phyloP scores from a whole-genome alignment of 2,888 invertebrate genomes.

The Acrobeloides nanus region DNA sequence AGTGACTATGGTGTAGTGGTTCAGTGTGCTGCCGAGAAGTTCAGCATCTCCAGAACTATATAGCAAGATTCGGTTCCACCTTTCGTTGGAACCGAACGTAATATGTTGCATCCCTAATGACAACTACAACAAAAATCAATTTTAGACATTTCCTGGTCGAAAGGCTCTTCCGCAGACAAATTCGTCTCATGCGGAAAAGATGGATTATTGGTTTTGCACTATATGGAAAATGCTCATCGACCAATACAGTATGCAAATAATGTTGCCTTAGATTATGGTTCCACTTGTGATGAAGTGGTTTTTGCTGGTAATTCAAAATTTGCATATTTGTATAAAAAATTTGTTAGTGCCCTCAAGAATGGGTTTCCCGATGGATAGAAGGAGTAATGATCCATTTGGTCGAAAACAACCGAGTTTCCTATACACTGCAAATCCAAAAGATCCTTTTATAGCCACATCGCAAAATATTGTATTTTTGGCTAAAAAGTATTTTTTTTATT shows the following conservation, averaged over 20 bases:
- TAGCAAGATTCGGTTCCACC: too few species aligned
- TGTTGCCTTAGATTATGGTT: conserved; percentile 10
- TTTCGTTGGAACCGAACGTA: too few species aligned
- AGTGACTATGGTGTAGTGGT: too few species aligned
- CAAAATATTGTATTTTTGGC: conserved; percentile 8
- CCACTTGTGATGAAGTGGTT: conserved; percentile 18
- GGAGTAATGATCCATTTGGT: conserved; percentile 17
- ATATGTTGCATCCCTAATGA: neutral
- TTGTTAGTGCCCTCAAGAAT: too few species aligned
- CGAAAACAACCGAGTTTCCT: conserved; percentile 11
- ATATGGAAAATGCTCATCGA: conserved; percentile 8
- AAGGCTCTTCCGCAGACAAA: conserved; percentile 3
- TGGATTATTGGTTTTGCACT: conserved; percentile 16
- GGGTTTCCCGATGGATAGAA: too few species aligned
- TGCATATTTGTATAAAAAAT: too few species aligned
- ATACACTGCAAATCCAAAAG: conserved; percentile 6
- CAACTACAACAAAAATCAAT: neutral
- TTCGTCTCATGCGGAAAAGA: conserved; percentile 26
- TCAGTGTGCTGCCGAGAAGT: too few species aligned
- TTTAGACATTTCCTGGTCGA: conserved; percentile 24
- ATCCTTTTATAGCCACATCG: neutral
- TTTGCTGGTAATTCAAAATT: conserved; percentile 13
- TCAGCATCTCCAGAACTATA: too few species aligned
- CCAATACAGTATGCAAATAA: conserved; percentile 15
- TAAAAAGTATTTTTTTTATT: conserved; percentile 7